Evolutionary conservation across 2,888 invertebrate genomes (phyloP).

Genomic region (Trilocha varians): DNA sequence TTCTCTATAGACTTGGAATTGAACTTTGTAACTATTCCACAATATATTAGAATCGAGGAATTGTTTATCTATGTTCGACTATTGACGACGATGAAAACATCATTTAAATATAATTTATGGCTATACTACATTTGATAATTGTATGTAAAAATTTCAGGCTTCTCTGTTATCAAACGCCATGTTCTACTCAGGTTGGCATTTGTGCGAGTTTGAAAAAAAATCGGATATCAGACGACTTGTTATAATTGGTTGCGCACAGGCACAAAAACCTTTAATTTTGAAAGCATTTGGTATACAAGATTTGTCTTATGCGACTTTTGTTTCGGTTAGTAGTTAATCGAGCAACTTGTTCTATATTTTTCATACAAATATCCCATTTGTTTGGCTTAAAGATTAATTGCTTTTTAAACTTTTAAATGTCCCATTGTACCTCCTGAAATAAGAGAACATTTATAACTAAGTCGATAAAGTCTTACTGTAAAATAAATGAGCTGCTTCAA

Average conservation of each 20-base stretch:
- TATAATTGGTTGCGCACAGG: conserved; percentile 55
- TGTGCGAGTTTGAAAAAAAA: conserved; percentile 29
- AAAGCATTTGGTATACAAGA: conserved; percentile 64
- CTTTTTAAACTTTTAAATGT: not conserved
- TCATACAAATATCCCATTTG: not conserved
- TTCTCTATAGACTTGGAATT: no score
- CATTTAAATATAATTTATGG: not conserved
- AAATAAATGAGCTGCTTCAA: conserved; percentile 1
- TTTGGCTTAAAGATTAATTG: not conserved
- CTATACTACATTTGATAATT: not conserved
- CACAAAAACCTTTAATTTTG: conserved; percentile 56
- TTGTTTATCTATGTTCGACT: no score
- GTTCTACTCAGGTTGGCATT: conserved; percentile 56
- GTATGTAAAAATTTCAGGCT: conserved; percentile 28
- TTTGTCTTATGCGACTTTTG: conserved; percentile 57
- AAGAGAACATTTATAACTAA: no score
- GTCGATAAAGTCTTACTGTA: no score
- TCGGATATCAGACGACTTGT: conserved; percentile 41
- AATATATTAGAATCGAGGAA: no score
- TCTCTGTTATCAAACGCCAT: conserved; percentile 50
- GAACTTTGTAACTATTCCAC: no score
- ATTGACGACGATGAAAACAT: no score
- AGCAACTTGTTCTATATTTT: not conserved
- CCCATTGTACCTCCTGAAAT: no score
- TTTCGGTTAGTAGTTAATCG: conserved; percentile 38